These are phyloP conservation scores for Ooceraea biroi DNA, from an alignment of 1,140 invertebrate genomes.

Conservation along the genomic window DNA sequence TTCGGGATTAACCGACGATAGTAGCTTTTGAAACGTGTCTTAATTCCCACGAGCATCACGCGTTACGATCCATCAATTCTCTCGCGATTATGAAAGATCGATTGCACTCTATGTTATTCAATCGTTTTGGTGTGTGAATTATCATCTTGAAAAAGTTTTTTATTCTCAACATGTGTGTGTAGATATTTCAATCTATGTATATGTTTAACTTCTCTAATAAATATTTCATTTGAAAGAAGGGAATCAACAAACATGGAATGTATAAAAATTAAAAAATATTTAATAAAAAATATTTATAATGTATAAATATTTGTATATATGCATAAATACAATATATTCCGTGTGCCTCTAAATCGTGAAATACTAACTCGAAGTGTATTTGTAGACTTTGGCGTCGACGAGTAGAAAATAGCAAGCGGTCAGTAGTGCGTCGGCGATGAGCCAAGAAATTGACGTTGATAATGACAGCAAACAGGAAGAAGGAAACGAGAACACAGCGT, in stretches of 20 bases:
- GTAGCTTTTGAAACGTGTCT: constrained; percentile 36
- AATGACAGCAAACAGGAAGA: constrained; percentile 55
- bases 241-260: no score
- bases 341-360: neutral
- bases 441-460: constrained; percentile 25
- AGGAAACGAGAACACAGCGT: constrained; percentile 21
- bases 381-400: neutral
- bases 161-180: neutral
- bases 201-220: no score
- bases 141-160: neutral
- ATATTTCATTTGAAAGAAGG: no score
- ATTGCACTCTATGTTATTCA: constrained; percentile 17
- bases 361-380: neutral
- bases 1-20: constrained; percentile 27
- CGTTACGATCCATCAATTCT: constrained; percentile 15
- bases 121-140: constrained; percentile 23
- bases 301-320: no score
- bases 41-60: constrained; percentile 11
- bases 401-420: constrained; percentile 47
- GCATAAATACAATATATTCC: no score
- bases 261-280: no score
- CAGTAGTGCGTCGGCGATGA: constrained; percentile 37
- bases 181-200: no score
- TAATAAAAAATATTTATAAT: no score
- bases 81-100: constrained; percentile 15